A percentile compares a stretch with the other conserved stretches of the same genome.
Evolutionary conservation across 2,113 vertebrate species (phyloP).

Genomic region (Anarrhichthys ocellatus): DNA sequence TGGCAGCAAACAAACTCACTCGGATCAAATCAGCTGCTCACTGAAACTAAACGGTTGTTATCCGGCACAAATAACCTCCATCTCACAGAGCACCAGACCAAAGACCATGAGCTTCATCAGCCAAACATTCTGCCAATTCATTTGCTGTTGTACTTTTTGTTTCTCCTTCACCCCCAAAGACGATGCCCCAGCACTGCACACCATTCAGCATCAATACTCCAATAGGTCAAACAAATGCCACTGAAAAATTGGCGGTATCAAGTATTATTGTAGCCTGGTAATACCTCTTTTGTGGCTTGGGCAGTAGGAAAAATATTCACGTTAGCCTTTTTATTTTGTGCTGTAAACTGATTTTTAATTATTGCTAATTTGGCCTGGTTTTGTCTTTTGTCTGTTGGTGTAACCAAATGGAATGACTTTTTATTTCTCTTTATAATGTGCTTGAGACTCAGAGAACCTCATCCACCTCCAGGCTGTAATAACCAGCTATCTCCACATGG

Average conservation of each 20-base stretch:
- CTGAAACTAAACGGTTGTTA: conserved; percentile 26
- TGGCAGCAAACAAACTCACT: conserved; percentile 28
- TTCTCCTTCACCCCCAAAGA: conserved; percentile 3
- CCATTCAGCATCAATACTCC: conserved; percentile 21
- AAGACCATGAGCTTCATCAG: conserved; percentile 5
- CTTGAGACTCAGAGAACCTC: conserved; percentile 46
- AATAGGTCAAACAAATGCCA: conserved; percentile 32
- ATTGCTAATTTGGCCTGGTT: conserved; percentile 67
- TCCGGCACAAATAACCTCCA: conserved; percentile 23
- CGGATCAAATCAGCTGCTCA: conserved; percentile 27
- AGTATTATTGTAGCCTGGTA: conserved; percentile 18
- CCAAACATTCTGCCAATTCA: conserved; percentile 2
- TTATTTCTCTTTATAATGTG: conserved; percentile 50
- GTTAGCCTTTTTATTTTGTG: conserved; percentile 42
- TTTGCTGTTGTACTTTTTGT: neutral
- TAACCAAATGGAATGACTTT: conserved; percentile 61
- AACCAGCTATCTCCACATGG: conserved; percentile 80
- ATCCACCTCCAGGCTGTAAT: conserved; percentile 44
- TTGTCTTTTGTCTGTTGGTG: conserved; percentile 57
- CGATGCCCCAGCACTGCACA: conserved; percentile 6
- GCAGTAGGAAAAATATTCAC: conserved; percentile 37
- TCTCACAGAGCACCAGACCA: conserved; percentile 20
- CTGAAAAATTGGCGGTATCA: conserved; percentile 30
- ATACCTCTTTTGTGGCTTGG: conserved; percentile 15
- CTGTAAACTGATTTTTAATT: conserved; percentile 56